These are phyloP conservation scores for Pangasius macronema DNA, from an alignment of 2,797 vertebrate species.

Conservation along the genomic window DNA sequence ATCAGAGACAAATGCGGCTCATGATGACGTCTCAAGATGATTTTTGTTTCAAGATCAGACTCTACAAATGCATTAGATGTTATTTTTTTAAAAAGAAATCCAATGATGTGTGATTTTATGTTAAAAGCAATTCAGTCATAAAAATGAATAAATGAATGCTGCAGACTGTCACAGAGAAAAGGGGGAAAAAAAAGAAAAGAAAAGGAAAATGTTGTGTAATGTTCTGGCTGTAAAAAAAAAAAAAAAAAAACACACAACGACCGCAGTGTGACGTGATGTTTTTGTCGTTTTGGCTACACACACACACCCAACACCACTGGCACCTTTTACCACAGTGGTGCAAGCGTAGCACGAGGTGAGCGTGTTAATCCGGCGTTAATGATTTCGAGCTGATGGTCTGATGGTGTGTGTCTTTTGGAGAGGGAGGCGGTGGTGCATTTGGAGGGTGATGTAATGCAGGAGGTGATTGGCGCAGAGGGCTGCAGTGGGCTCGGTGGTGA, in stretches of 20 bases:
- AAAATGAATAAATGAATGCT: not conserved
- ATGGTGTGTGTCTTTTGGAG: conserved; percentile 28
- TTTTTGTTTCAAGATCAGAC: not conserved
- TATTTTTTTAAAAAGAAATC: not conserved
- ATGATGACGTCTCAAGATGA: not conserved
- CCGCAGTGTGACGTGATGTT: conserved; percentile 61
- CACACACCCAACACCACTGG: conserved; percentile 26
- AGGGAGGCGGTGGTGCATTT: conserved; percentile 33
- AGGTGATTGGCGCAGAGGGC: conserved; percentile 54
- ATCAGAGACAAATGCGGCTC: not conserved
- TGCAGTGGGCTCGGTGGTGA: conserved; percentile 45
- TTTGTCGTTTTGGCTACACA: conserved; percentile 41
- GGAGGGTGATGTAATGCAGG: conserved; percentile 59
- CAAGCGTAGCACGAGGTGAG: conserved; percentile 31
- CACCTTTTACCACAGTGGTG: conserved; percentile 31
- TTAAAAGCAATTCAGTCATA: not conserved
- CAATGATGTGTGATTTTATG: not conserved
- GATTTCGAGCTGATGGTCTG: conserved; percentile 33
- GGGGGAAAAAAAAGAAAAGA: not conserved
- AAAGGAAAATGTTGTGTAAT: conserved; percentile 9
- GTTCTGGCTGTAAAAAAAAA: conserved; percentile 23
- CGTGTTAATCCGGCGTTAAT: conserved; percentile 43
- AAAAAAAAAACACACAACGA: conserved; percentile 26
- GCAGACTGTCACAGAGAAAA: conserved; percentile 16
- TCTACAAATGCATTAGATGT: not conserved